These are phyloP conservation scores for Petrocephalus zakoni DNA, from an alignment of 2,113 vertebrate genomes.

Conservation along the genomic window DNA sequence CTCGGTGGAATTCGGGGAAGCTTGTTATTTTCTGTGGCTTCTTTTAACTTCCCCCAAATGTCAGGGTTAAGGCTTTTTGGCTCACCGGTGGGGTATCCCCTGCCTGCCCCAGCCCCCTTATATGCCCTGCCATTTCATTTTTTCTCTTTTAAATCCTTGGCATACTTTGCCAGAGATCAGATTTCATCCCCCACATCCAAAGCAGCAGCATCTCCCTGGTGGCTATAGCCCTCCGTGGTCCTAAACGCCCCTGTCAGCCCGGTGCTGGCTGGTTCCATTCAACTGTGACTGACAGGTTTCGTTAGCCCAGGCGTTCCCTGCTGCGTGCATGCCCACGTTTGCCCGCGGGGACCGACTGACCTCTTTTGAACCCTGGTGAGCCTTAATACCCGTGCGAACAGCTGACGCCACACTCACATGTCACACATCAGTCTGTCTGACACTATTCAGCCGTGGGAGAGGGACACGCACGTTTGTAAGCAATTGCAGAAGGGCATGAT, in stretches of 20 bases:
- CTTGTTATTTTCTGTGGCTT: slow-evolving; percentile 41
- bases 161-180: background rate
- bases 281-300: background rate
- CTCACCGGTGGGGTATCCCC: background rate
- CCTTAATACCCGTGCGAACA: background rate
- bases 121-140: background rate
- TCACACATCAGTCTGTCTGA: background rate
- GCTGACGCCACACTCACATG: background rate
- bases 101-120: background rate
- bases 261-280: too few relatives aligned
- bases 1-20: slow-evolving; percentile 1
- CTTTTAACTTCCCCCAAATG: slow-evolving; percentile 16
- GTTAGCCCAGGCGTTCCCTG: background rate
- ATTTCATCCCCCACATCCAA: background rate
- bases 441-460: background rate
- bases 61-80: background rate
- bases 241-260: background rate
- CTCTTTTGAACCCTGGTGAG: background rate
- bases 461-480: background rate
- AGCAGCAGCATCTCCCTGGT: background rate
- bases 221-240: background rate
- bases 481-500: background rate
- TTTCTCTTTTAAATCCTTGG: background rate
- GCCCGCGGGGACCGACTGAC: background rate
- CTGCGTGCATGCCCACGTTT: background rate